Evolutionary conservation across 2,888 invertebrate genomes (phyloP).

Genomic region (Drosophila putrida): DNA sequence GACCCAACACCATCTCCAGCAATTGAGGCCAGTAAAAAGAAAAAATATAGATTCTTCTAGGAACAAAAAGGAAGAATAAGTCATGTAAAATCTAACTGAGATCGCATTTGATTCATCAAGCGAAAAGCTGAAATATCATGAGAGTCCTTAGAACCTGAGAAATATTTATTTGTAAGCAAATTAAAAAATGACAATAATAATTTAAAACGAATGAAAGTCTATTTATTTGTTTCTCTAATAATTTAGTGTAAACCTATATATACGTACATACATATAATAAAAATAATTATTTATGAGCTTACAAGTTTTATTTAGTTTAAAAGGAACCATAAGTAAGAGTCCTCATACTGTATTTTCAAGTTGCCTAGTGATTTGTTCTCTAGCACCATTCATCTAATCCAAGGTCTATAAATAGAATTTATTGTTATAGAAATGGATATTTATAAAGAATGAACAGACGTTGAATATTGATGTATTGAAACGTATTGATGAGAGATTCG

Average conservation of each 20-base stretch:
- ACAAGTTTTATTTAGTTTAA: neutral
- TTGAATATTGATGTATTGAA: neutral
- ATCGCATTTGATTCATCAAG: slow-evolving; percentile 15
- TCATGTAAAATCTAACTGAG: neutral
- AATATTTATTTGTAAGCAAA: slow-evolving; percentile 38
- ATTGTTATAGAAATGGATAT: neutral
- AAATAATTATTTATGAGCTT: neutral
- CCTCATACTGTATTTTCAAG: no score
- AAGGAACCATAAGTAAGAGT: no score
- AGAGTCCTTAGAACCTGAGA: slow-evolving; percentile 48
- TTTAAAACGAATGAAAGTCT: slow-evolving; percentile 43
- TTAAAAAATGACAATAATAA: slow-evolving; percentile 64
- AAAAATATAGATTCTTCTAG: slow-evolving; percentile 80
- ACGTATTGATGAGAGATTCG: neutral
- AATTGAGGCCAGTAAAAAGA: slow-evolving; percentile 67
- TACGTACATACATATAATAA: slow-evolving; percentile 2
- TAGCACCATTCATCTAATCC: neutral
- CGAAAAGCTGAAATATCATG: neutral
- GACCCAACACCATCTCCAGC: slow-evolving; percentile 49
- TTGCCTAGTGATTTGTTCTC: no score
- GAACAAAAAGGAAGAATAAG: neutral
- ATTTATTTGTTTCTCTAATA: slow-evolving; percentile 36
- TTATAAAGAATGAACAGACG: neutral
- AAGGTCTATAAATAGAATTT: neutral
- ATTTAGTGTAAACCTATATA: slow-evolving; percentile 27